Conservation (phyloP, 2,113 vertebrate species). For the Dipodomys ordii region DNA sequence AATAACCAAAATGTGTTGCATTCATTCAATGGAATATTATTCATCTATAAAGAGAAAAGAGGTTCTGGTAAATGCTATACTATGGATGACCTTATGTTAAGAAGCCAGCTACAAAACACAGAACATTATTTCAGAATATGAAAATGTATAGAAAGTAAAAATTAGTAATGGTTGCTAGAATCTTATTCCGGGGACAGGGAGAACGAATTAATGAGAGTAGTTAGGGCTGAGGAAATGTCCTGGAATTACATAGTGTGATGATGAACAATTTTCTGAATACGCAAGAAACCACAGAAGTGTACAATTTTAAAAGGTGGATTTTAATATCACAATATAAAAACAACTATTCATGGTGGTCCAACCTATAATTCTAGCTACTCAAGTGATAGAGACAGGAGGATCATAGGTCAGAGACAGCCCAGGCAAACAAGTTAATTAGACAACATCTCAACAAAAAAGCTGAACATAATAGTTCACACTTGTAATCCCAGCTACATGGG, state of each 20-base stretch:
- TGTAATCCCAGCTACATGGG: no score
- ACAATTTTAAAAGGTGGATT: slow-evolving; percentile 8
- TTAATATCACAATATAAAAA: slow-evolving; percentile 31
- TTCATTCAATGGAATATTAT: neutral
- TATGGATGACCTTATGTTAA: neutral
- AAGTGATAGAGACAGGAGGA: no score
- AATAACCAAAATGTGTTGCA: neutral
- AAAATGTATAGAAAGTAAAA: neutral
- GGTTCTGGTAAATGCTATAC: neutral
- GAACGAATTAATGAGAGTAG: neutral
- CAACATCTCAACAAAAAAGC: no score
- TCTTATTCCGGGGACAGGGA: no score
- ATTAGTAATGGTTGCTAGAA: neutral
- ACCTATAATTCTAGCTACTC: no score
- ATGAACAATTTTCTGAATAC: neutral
- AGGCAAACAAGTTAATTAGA: no score
- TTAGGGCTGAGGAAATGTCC: neutral
- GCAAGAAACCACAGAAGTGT: neutral
- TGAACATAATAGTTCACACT: no score
- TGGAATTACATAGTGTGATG: neutral
- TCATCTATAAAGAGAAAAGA: neutral
- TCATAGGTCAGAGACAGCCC: no score
- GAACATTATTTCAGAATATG: neutral
- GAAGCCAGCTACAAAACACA: neutral
- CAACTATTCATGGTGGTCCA: no score